Evolutionary conservation across 1,140 invertebrate genomes (phyloP), one percentile per base, ranked within the genome.

Genomic region (Brachionus manjavacas): DNA sequence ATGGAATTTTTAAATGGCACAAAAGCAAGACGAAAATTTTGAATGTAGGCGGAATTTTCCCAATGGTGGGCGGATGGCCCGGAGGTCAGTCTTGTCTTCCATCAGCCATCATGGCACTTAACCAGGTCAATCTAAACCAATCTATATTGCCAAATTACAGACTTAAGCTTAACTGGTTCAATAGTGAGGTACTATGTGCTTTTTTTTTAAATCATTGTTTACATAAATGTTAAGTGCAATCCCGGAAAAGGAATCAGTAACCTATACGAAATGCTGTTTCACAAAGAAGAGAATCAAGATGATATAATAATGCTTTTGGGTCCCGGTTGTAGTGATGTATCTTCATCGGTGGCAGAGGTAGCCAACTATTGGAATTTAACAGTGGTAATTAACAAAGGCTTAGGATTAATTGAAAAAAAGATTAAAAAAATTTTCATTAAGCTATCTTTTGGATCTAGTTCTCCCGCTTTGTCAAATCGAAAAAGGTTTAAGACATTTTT

Each of bases 341-440:
- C 97, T 87, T 99, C 97, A 8, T 98, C 97, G 60, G 96, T 99
- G 1, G 97, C 97, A 0, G 97, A 99, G 91, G 96, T 97, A 39
- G 97, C 97, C 31, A 98, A 97, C 91, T 98, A 99, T 95, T 99
- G 97, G 97, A 99, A 99, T 91, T 91, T 99, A 52, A 94, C 99
- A 87, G 97, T 99, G 90, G 96, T 99, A 91, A 93, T 8, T 41
- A 49, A 52, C 16, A 14, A 55, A 25, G 4, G 35, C 46, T 72
- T 55, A 60, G 55, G 31, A 35, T 6, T 6, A 7, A 35, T 4
- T 20, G 20, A 23, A 16, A 84, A 60, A 60, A 41, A 23, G 39
- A 8, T 70, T 20, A 2, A 49, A 64, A 43, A 80, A 72, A 52
- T 87, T 87, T 39, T 12, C 8, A 4, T 39, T 16, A 90, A 99